These are phyloP conservation scores for Hemibagrus guttatus DNA, from an alignment of 2,797 vertebrate genomes.

Conservation along the genomic window DNA sequence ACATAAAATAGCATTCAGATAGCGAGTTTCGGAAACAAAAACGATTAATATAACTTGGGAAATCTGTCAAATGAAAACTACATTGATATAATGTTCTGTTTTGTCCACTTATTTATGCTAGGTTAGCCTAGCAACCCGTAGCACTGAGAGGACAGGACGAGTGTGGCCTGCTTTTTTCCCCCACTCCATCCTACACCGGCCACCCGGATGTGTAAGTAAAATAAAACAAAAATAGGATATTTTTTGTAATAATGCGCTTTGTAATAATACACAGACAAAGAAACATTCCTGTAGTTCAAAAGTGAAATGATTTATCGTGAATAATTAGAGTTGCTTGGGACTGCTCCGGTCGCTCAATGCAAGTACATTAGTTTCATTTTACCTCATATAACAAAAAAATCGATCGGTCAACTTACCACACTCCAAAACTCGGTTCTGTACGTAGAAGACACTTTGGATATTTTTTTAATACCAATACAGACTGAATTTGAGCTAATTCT, in stretches of 20 bases:
- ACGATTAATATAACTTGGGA: background rate
- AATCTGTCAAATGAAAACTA: background rate
- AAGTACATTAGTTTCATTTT: slow-evolving; percentile 53
- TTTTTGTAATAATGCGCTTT: slow-evolving; percentile 52
- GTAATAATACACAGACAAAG: slow-evolving; percentile 70
- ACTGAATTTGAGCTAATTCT: slow-evolving; percentile 64
- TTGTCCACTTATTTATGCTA: slow-evolving; percentile 21
- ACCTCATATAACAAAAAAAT: slow-evolving; percentile 34
- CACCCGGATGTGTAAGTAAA: slow-evolving; percentile 75
- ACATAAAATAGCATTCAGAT: background rate
- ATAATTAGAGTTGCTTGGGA: slow-evolving; percentile 71
- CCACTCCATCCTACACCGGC: slow-evolving; percentile 66
- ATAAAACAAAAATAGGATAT: slow-evolving; percentile 54
- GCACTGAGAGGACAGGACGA: slow-evolving; percentile 57
- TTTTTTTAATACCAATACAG: slow-evolving; percentile 56
- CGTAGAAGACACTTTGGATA: slow-evolving; percentile 61
- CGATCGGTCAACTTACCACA: slow-evolving; percentile 71
- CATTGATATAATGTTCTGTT: background rate
- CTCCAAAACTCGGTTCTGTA: slow-evolving; percentile 71
- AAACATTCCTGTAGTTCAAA: slow-evolving; percentile 50
- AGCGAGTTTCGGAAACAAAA: background rate
- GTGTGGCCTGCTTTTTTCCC: slow-evolving; percentile 69
- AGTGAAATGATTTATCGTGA: slow-evolving; percentile 51
- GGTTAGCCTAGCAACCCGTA: slow-evolving; percentile 42
- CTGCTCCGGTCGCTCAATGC: slow-evolving; percentile 67